Base-by-base conservation (phyloP, 2,113 vertebrate genomes). In the Typhlomys cinereus region DNA sequence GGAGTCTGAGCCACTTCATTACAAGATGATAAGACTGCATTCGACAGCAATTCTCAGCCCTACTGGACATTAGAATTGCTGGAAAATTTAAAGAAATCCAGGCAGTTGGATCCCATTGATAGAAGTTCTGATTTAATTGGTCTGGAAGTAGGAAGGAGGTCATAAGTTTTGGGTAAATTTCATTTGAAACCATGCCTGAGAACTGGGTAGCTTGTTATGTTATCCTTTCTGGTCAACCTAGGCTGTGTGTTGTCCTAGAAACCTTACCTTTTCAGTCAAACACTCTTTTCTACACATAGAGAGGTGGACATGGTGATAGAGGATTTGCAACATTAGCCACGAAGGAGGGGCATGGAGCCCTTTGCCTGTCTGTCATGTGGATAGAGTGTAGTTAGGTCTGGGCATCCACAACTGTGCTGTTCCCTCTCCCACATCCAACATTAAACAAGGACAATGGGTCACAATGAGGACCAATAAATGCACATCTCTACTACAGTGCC, bases 101-200 rank as follows among this genome's bases (percentile, higher is more conserved):
- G 44, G 66, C 7, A 29, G 17, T 48, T 74, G 64, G 57, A 91
- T 70, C 39, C 34, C 12, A 54, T 23, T 41, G 71, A 61, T 6
- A 66, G 67, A 94, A 66, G 62, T 62, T 85, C n/a, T 73, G 13
- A 71, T 84, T 70, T 91, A 67, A 54, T 74, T 78, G 39, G n/a
- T 39, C 5, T 39, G 5, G 7, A 48, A 1, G 4, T 10, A 21
- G 2, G 0, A 27, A 2, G 5, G 13, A 23, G 12, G 11, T 52
- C 70, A 11, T 29, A 71, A 76, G n/a, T 12, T 25, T 48, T 12
- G 34, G 27, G 21, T 81, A 80, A 90, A 46, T 46, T 13, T 85
- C 50, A 57, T 59, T 17, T 78, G 27, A 9, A 71, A 14, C 13
- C 48, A 61, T 67, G 31, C 61, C 23, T 50, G 4, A 67, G 18